phyloP scores from a whole-genome alignment of 2,888 invertebrate genomes.

The Helobdella robusta region DNA sequence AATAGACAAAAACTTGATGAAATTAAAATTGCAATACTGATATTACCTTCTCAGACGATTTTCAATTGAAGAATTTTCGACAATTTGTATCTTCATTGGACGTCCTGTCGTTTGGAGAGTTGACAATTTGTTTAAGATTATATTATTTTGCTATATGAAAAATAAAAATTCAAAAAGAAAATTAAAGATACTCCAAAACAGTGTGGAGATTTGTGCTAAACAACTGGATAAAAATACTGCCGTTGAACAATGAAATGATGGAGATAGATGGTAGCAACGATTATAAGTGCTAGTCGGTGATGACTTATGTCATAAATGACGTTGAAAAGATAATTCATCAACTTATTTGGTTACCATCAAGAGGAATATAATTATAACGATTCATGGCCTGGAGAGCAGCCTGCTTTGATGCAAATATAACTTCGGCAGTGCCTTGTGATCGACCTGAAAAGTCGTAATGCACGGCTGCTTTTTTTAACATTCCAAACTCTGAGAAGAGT shows the following conservation, averaged over 20 bases:
- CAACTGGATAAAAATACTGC: no score
- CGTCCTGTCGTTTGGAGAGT: slow-evolving; percentile 12
- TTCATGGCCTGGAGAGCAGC: slow-evolving; percentile 85
- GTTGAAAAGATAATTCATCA: no score
- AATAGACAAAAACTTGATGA: no score
- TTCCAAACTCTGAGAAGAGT: slow-evolving; percentile 91
- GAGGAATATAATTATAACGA: slow-evolving; percentile 91
- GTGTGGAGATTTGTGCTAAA: slow-evolving; percentile 3
- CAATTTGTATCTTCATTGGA: slow-evolving; percentile 25
- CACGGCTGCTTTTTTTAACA: slow-evolving; percentile 81
- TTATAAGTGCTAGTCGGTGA: neutral
- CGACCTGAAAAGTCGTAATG: slow-evolving; percentile 94
- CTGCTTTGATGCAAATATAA: slow-evolving; percentile 79
- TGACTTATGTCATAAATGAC: neutral
- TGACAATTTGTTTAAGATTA: no score
- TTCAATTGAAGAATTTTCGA: slow-evolving; percentile 3
- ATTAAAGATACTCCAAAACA: neutral
- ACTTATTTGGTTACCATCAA: slow-evolving; percentile 64
- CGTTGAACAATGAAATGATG: no score
- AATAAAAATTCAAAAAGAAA: no score
- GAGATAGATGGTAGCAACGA: no score
- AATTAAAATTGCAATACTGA: neutral
- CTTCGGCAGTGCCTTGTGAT: slow-evolving; percentile 92
- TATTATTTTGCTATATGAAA: no score
- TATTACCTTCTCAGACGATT: slow-evolving; percentile 3